Evolutionary conservation across 2,113 vertebrate genomes (phyloP).

Genomic region (Dasyornis broadbenti): DNA sequence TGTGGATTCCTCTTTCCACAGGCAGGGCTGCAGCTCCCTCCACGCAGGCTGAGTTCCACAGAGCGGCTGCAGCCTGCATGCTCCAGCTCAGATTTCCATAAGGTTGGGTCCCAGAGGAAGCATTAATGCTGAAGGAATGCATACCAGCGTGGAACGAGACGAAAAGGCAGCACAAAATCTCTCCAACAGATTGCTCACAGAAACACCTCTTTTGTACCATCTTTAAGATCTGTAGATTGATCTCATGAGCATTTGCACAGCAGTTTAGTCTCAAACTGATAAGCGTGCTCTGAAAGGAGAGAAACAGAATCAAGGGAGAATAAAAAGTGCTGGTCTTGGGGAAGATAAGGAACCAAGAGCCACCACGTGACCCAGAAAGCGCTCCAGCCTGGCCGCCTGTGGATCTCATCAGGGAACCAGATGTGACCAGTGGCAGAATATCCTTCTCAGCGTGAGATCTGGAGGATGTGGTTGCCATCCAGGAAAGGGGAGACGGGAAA

Average conservation of each 20-base stretch:
- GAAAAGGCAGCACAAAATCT: slow-evolving; percentile 24
- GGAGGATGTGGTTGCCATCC: slow-evolving; percentile 30
- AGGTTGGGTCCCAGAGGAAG: slow-evolving; percentile 68
- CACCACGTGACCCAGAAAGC: not conserved
- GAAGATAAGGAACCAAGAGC: slow-evolving; percentile 23
- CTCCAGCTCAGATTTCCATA: slow-evolving; percentile 62
- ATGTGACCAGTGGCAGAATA: slow-evolving; percentile 62
- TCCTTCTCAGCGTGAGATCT: not conserved
- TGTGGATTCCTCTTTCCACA: not conserved
- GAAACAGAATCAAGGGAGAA: not conserved
- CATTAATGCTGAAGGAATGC: slow-evolving; percentile 71
- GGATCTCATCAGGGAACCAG: slow-evolving; percentile 63
- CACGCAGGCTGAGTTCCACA: not conserved
- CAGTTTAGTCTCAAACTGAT: slow-evolving; percentile 7
- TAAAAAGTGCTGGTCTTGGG: not conserved
- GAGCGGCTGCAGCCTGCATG: slow-evolving; percentile 25
- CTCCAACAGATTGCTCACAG: slow-evolving; percentile 38
- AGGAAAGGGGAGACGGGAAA: slow-evolving; percentile 61
- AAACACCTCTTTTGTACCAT: slow-evolving; percentile 32
- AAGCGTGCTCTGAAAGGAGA: not conserved
- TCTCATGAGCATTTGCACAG: slow-evolving; percentile 25
- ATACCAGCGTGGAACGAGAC: slow-evolving; percentile 36
- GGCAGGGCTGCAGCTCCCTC: not conserved
- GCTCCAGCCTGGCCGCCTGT: slow-evolving; percentile 41
- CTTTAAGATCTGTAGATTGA: slow-evolving; percentile 9